A percentile compares a stretch with the other conserved stretches of the same genome.
These are phyloP conservation scores for Halcyon leucocephala DNA, from an alignment of 2,797 vertebrate genomes.

Conservation along the genomic window DNA sequence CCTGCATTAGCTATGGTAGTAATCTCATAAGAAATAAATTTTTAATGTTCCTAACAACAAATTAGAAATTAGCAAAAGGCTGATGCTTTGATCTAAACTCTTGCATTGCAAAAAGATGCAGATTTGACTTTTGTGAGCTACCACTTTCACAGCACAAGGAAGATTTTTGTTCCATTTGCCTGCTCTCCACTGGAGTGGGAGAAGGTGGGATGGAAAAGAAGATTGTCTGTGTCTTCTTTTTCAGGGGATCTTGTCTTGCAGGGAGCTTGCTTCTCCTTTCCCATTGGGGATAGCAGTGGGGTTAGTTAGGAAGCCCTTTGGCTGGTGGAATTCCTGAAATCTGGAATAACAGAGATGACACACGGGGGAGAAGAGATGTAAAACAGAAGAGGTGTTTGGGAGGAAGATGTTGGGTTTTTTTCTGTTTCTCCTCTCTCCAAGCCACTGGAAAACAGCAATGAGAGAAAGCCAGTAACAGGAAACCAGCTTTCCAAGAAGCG, in stretches of 20 bases:
- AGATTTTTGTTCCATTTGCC: not conserved
- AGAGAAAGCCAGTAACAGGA: conserved; percentile 54
- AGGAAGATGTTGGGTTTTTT: not conserved
- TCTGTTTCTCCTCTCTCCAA: conserved; percentile 12
- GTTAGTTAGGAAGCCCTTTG: not conserved
- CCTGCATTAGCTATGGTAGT: not conserved
- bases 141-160: not conserved
- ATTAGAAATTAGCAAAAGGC: not conserved
- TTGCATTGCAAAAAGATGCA: not conserved
- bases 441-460: conserved; percentile 36
- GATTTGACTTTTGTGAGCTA: not conserved
- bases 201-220: not conserved
- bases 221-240: not conserved
- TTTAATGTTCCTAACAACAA: not conserved
- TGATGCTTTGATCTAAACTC: not conserved
- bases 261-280: not conserved
- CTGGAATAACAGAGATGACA: not conserved
- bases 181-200: not conserved
- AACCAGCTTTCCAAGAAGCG: conserved; percentile 69
- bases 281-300: not conserved
- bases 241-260: not conserved
- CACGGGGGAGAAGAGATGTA: not conserved
- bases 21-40: not conserved
- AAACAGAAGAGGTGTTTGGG: conserved; percentile 25
- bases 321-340: not conserved